These are phyloP conservation scores for Strix occidentalis DNA, from an alignment of 2,797 vertebrate species.

Conservation along the genomic window DNA sequence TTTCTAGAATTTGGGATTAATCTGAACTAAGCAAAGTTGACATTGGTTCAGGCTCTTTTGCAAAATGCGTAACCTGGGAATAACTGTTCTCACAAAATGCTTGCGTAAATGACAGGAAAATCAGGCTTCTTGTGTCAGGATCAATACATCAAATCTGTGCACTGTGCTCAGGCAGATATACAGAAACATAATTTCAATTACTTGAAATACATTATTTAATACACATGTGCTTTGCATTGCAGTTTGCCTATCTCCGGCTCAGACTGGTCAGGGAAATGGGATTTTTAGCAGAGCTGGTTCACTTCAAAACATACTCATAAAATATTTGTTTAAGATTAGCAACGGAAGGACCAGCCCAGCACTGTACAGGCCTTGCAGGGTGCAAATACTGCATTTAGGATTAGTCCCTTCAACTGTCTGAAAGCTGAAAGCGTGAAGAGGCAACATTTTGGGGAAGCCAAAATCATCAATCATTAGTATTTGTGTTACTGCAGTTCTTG, in stretches of 20 bases:
- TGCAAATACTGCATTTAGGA: neutral
- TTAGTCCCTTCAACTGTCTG: neutral
- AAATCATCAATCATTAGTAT: neutral
- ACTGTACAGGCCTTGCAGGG: neutral
- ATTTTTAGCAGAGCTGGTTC: conserved; percentile 22
- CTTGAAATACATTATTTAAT: conserved; percentile 45
- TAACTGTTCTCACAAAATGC: neutral
- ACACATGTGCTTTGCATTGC: neutral
- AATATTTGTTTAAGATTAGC: conserved; percentile 50
- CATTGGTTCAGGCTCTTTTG: neutral
- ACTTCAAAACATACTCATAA: conserved; percentile 23
- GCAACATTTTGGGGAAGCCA: neutral
- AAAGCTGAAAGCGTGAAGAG: neutral
- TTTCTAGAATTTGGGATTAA: conserved; percentile 15
- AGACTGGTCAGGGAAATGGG: neutral
- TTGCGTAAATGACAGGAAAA: neutral
- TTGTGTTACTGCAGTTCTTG: neutral
- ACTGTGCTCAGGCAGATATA: conserved; percentile 10
- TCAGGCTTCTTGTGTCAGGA: conserved; percentile 10
- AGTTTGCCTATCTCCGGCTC: neutral
- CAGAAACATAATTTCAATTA: conserved; percentile 31
- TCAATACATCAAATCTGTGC: conserved; percentile 11
- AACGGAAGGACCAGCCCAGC: neutral
- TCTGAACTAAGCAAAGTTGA: neutral
- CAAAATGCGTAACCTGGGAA: neutral